Evolutionary conservation across 2,888 invertebrate species (phyloP), one percentile per base, ranked within the genome.

Genomic region (Mesoligia furuncula): DNA sequence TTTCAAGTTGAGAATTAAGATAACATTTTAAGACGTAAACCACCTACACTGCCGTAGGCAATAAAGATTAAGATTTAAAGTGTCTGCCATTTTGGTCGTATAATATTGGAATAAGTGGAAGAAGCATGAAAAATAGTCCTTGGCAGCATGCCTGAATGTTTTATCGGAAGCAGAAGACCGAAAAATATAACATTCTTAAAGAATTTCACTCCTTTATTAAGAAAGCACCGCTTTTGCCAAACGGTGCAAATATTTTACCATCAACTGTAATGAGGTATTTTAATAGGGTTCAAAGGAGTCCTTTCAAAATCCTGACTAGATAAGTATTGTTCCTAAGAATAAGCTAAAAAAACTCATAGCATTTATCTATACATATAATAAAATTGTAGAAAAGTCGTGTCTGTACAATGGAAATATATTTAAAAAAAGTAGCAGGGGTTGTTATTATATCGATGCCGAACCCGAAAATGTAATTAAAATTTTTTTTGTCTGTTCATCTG

Each of bases 1-100:
- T 24, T 54, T 9, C 24, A 54, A 54, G n/a, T 27, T 66, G 4
- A 39, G 4, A 39, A 17, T 39, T 27, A 42, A 31, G 39, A 27
- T 42, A 61, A 61, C 0, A 24, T 48, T 48, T 36, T 39, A 59
- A 48, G 27, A 17, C 31, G 20, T 54, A 36, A 45, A 62, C 27
- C 45, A 20, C 45, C 31, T 54, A 31, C 39, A 64, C n/a, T 68
- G 45, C 36, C 6, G 0, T 27, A 27, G 59, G 45, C 39, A 68
- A 69, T 83, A 72, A 75, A 79, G 31, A 72, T 72, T 61, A 68
- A 51, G 68, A 70, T 70, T 77, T 74, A 54, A 67, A 67, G 27
- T 66, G 27, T 59, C 51, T 36, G 48, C 61, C 68, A 72, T 75
- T 74, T 83, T 70, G 48, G 39, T 66, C 27, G 57, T 69, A 61